Conservation (phyloP, 1,140 invertebrate species). For the Drosophila insularis region DNA sequence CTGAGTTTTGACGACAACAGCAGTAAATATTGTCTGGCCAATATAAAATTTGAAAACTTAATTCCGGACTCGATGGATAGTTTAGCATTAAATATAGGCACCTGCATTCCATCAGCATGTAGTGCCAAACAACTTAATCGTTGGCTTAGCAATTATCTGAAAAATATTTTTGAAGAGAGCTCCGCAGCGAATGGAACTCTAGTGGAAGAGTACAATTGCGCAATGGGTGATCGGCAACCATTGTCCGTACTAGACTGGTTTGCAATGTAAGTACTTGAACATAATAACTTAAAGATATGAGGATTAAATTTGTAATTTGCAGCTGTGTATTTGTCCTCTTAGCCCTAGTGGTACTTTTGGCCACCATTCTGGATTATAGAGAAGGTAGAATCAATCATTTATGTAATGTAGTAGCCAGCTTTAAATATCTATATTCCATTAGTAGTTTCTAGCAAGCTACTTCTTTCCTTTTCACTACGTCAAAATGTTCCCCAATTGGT, state of each 20-base stretch:
- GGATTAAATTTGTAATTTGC: neutral
- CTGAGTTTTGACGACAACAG: conserved; percentile 15
- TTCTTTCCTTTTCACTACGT: conserved; percentile 47
- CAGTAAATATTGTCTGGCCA: conserved; percentile 59
- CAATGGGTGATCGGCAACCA: conserved; percentile 6
- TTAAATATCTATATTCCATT: neutral
- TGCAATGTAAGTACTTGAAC: conserved; percentile 55
- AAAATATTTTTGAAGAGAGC: conserved; percentile 30
- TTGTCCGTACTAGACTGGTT: conserved; percentile 59
- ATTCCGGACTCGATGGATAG: neutral
- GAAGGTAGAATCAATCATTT: conserved; percentile 28
- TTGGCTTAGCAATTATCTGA: conserved; percentile 46
- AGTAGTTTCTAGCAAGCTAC: conserved; percentile 24
- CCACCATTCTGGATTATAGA: conserved; percentile 54
- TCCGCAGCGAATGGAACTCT: neutral
- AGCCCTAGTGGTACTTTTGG: conserved; percentile 32
- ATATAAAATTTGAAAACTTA: conserved; percentile 48
- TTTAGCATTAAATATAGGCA: conserved; percentile 46
- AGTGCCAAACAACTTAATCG: conserved; percentile 36
- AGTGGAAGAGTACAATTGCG: conserved; percentile 51
- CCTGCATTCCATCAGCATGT: conserved; percentile 58
- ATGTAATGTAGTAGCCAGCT: neutral
- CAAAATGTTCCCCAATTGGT: conserved; percentile 56
- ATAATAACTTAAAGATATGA: neutral
- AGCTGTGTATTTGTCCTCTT: conserved; percentile 39